Conservation (phyloP, 2,888 invertebrate genomes). For the Dynastes grantii region DNA sequence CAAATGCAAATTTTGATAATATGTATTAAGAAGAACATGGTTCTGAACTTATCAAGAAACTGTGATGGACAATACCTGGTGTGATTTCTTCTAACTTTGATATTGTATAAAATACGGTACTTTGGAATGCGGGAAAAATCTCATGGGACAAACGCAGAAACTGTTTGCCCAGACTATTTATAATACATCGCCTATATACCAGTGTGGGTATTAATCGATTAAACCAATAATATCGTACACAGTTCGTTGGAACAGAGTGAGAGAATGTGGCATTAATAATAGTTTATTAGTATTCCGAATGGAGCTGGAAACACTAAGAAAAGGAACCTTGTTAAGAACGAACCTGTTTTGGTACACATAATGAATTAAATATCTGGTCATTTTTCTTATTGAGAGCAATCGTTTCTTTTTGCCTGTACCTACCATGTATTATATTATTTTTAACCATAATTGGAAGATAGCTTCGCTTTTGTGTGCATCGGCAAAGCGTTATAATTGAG, state of each 20-base stretch:
- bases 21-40: too few species aligned
- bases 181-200: neutral
- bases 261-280: slow-evolving; percentile 47
- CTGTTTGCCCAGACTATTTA: neutral
- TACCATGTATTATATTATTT: slow-evolving; percentile 32
- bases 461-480: slow-evolving; percentile 20
- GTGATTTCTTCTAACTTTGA: too few species aligned
- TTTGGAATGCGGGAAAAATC: too few species aligned
- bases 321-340: slow-evolving; percentile 46
- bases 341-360: slow-evolving; percentile 46
- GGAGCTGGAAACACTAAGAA: slow-evolving; percentile 13
- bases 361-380: slow-evolving; percentile 50
- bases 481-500: slow-evolving; percentile 19
- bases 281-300: slow-evolving; percentile 48
- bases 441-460: slow-evolving; percentile 37
- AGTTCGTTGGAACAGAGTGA: slow-evolving; percentile 16
- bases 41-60: too few species aligned
- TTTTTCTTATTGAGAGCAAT: slow-evolving; percentile 11
- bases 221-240: slow-evolving; percentile 22
- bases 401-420: slow-evolving; percentile 16
- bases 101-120: too few species aligned
- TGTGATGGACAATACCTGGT: too few species aligned
- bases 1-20: too few species aligned
- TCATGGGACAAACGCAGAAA: too few species aligned
- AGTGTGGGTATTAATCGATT: slow-evolving; percentile 6